Conservation (phyloP, 2,888 invertebrate genomes). For the Leistus spinibarbis region DNA sequence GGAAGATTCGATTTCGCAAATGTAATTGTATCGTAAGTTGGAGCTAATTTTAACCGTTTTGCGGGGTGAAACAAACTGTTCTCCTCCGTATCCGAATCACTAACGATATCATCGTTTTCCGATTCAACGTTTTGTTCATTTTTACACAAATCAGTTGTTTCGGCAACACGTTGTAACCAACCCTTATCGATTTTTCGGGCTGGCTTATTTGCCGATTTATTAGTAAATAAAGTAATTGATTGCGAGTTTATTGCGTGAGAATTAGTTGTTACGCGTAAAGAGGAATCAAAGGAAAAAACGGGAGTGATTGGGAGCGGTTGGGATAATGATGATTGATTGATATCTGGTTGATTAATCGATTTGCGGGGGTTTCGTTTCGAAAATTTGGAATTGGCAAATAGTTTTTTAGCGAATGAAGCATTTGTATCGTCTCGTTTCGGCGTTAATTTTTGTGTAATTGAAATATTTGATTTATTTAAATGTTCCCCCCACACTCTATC, state of each 20-base stretch:
- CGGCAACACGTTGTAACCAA: slow-evolving; percentile 64
- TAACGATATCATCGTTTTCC: slow-evolving; percentile 66
- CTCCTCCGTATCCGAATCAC: slow-evolving; percentile 54
- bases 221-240: slow-evolving; percentile 50
- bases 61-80: slow-evolving; percentile 8
- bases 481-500: slow-evolving; percentile 60
- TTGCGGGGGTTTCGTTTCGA: slow-evolving; percentile 76
- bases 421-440: slow-evolving; percentile 48
- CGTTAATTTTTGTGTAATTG: slow-evolving; percentile 46
- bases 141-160: slow-evolving; percentile 41
- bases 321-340: slow-evolving; percentile 23
- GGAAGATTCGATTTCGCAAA: not conserved
- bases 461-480: slow-evolving; percentile 52
- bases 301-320: slow-evolving; percentile 38
- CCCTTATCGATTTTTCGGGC: slow-evolving; percentile 60
- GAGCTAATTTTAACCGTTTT: slow-evolving; percentile 27
- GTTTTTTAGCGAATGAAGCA: slow-evolving; percentile 64
- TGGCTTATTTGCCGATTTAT: slow-evolving; percentile 43
- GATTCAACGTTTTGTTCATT: slow-evolving; percentile 2
- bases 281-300: slow-evolving; percentile 32
- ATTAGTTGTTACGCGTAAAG: slow-evolving; percentile 39
- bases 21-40: not conserved
- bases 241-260: slow-evolving; percentile 43
- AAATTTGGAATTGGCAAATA: slow-evolving; percentile 72
- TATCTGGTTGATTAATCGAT: slow-evolving; percentile 40